Evolutionary conservation across 2,888 invertebrate genomes (phyloP), one percentile per base, ranked within the genome.

Genomic region (Dugesia japonica): DNA sequence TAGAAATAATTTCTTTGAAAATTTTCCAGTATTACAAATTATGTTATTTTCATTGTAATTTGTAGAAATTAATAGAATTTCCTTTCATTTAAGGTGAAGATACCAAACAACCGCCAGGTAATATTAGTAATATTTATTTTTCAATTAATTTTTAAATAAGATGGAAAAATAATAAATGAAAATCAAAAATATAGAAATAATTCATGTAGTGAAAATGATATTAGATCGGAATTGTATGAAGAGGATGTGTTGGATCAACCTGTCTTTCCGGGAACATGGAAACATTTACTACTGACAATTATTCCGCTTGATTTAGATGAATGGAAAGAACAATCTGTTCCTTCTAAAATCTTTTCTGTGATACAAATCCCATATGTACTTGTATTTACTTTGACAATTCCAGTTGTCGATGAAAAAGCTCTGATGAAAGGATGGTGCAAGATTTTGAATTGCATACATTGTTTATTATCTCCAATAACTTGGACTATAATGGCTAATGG

Each of bases 401-500:
- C 72, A n/a, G 26, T 72, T 7, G 72, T 72, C n/a, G 72, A 72
- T 20, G 72, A 72, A 72, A 31, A 4, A 7, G 72, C 72, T 26
- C 26, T 31, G 1, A 1, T 72, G 1, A 31, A 72, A 23, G 72
- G 28, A 1, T 72, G 72, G 72, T 72, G 72, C n/a, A 27, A 31
- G n/a, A 17, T 72, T 23, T 26, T 72, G 15, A 72, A 72, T n/a
- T 72, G 72, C 23, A n/a, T 72, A 4, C 72, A 72, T 72, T 72
- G 72, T 31, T 28, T 72, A 27, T n/a, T 27, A n/a, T 27, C n/a
- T n/a, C 72, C 26, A 13, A 7, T 1, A 4, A 13, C 13, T 23
- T 27, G 27, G 27, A 23, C n/a, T 7, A 7, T 72, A n/a, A 1
- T 31, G 27, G 1, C 23, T 7, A 72, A 72, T 26, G 28, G 72